Base-by-base conservation (phyloP, 2,113 vertebrate genomes). In the Naja naja region DNA sequence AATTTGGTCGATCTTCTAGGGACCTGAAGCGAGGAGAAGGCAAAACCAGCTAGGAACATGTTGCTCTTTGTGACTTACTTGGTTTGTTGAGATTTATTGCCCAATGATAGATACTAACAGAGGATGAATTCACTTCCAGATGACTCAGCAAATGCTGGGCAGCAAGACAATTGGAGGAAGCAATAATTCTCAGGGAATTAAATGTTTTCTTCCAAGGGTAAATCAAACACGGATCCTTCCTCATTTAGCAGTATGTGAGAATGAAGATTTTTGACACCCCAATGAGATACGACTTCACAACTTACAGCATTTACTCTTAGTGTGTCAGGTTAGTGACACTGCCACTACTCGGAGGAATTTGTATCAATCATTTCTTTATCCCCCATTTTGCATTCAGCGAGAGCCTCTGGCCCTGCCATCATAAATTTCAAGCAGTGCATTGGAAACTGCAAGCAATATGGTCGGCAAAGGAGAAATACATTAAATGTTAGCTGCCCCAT, bases 401-500 rank as follows among this genome's bases (percentile, higher is more conserved):
- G 60, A 90, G 95, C 91, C 3, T 6, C 7, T 30, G 0, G 81
- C 1, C n/a, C 8, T 53, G 85, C 6, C 18, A 92, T 45, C 1
- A 87, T 69, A 93, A 69, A 85, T 90, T 94, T 94, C 39, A 86
- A 91, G 39, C 4, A 20, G 5, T 4, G 4, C 34, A 22, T 54
- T 88, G 93, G 2, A 89, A 94, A 92, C 8, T 90, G 1, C 23
- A 56, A 91, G 93, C 74, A 93, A 89, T 95, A 90, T n/a, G 91
- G 88, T 47, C 0, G 91, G 39, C 94, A 92, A 92, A 91, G 94
- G n/a, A 94, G 88, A 89, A 81, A 91, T 47, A 91, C 74, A 89
- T 86, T 88, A 49, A 92, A 58, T 90, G 18, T 30, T 49, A 9
- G 54, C 60, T 86, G 53, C 94, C 91, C 25, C 8, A 64, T 45